phyloP scores from a whole-genome alignment of 2,888 invertebrate species.

The Euplagia quadripunctaria region DNA sequence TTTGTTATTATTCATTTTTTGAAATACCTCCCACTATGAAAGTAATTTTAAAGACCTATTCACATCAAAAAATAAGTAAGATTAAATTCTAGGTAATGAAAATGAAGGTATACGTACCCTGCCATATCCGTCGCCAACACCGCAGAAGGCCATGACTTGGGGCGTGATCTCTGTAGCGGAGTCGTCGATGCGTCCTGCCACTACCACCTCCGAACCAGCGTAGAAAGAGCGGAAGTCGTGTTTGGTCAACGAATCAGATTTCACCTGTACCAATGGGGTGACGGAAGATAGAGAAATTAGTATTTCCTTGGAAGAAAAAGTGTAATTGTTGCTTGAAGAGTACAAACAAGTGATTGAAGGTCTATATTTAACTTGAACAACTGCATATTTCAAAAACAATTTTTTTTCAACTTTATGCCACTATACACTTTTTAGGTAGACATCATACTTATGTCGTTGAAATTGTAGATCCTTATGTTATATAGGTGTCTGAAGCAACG shows the following conservation, averaged over 20 bases:
- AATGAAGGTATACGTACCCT: conserved; percentile 56
- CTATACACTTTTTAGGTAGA: too few species aligned
- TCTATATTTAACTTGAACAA: too few species aligned
- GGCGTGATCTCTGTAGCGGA: conserved; percentile 63
- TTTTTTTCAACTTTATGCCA: too few species aligned
- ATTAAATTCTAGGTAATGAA: background rate
- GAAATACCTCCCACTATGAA: too few species aligned
- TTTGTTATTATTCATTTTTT: too few species aligned
- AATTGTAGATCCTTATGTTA: too few species aligned
- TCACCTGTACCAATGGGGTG: conserved; percentile 64
- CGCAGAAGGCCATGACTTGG: conserved; percentile 68
- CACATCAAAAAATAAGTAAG: background rate
- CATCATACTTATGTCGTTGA: too few species aligned
- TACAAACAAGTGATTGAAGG: too few species aligned
- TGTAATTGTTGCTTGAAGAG: too few species aligned
- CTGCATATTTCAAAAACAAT: too few species aligned
- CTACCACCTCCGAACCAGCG: conserved; percentile 89
- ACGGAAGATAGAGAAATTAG: background rate
- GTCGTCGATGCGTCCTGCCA: conserved; percentile 83
- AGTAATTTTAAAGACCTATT: too few species aligned
- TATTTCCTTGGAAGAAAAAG: background rate
- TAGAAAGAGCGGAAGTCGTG: conserved; percentile 87
- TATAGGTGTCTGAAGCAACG: too few species aligned
- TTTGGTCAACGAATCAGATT: conserved; percentile 82
- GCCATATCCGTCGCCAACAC: conserved; percentile 61